These are phyloP conservation scores for Drosophila nigromelanica DNA, from an alignment of 1,140 invertebrate species.

Conservation along the genomic window DNA sequence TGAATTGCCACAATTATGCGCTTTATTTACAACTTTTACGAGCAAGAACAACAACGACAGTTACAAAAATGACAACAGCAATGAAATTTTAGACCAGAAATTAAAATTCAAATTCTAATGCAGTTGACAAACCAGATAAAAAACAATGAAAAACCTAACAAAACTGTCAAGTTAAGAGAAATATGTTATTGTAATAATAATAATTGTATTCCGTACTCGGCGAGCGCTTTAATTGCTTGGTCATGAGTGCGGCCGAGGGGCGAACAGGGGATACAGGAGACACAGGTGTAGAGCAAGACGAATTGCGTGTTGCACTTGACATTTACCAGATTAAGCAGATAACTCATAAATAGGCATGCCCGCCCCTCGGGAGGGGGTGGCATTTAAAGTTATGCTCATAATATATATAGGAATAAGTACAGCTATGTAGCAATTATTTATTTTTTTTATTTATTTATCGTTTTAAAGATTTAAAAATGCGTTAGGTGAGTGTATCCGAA, in stretches of 20 bases:
- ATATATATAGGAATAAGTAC: no score
- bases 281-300: neutral
- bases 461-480: no score
- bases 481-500: no score
- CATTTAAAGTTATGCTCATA: no score
- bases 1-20: conserved; percentile 43
- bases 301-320: conserved; percentile 1
- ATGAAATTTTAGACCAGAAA: no score
- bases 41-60: conserved; percentile 15
- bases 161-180: neutral
- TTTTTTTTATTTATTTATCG: no score
- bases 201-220: conserved; percentile 6
- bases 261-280: neutral
- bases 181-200: neutral
- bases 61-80: neutral
- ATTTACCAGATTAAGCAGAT: conserved; percentile 1
- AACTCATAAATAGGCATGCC: neutral
- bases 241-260: conserved; percentile 4
- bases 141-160: neutral
- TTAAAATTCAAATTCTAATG: conserved; percentile 39
- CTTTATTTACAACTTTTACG: conserved; percentile 32
- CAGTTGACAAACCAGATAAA: conserved; percentile 32
- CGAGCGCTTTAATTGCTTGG: conserved; percentile 7
- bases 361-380: no score
- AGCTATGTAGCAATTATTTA: no score